Percentiles rank a stretch among this genome's conserved stretches.
phyloP scores from a whole-genome alignment of 2,888 invertebrate species.

The Dromius quadrimaculatus region DNA sequence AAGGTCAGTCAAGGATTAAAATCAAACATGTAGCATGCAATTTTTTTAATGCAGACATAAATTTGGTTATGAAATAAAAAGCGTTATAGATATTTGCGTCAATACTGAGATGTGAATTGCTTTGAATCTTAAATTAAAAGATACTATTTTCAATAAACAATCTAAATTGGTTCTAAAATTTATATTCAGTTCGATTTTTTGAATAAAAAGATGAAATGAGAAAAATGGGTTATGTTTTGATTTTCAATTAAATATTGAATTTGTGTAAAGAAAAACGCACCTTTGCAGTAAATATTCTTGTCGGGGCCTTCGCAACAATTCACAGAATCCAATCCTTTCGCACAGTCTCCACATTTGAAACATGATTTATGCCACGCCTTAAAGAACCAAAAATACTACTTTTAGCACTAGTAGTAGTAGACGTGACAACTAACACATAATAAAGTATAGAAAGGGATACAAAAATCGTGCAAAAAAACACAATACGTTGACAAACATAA shows the following conservation, averaged over 20 bases:
- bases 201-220: too few species aligned
- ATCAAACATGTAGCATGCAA: constrained; percentile 43
- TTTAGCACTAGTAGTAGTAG: background rate
- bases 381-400: constrained; percentile 65
- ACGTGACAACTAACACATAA: background rate
- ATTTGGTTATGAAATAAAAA: background rate
- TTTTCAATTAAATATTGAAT: too few species aligned
- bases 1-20: constrained; percentile 52
- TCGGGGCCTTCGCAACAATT: constrained; percentile 95
- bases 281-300: constrained; percentile 97
- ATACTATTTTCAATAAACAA: too few species aligned
- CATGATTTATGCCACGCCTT: constrained; percentile 93
- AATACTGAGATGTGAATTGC: background rate
- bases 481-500: constrained; percentile 23
- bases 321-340: constrained; percentile 89
- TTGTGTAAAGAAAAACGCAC: constrained; percentile 70
- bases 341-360: constrained; percentile 91
- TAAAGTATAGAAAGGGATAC: constrained; percentile 1
- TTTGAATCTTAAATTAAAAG: background rate
- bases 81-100: constrained; percentile 1
- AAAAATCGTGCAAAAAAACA: constrained; percentile 36
- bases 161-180: background rate
- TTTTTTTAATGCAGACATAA: too few species aligned
- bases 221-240: too few species aligned
- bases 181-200: background rate